phyloP scores from a whole-genome alignment of 1,140 invertebrate genomes.

The Pseudobourletiella spinata region DNA sequence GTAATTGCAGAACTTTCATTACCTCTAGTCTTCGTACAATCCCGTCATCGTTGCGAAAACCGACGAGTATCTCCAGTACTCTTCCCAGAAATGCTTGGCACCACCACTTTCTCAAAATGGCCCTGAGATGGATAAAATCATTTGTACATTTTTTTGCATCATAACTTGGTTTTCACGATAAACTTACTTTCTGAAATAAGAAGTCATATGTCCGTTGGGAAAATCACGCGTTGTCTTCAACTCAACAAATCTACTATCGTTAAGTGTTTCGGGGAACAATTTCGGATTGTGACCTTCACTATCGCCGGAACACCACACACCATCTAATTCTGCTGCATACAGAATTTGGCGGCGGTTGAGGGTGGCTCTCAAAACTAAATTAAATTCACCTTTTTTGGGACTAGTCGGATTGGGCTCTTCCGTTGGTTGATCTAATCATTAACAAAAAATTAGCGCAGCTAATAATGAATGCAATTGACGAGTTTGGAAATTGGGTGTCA shows the following conservation, averaged over 20 bases:
- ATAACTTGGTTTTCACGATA: no score
- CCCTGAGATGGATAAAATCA: constrained; percentile 13
- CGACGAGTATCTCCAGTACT: constrained; percentile 21
- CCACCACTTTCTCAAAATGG: constrained; percentile 33
- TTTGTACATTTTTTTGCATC: no score
- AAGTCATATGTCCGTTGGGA: neutral
- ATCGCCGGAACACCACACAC: constrained; percentile 17
- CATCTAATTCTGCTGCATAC: constrained; percentile 33
- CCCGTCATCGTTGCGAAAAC: constrained; percentile 32
- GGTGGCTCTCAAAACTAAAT: constrained; percentile 27
- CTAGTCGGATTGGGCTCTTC: constrained; percentile 13
- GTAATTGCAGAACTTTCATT: constrained; percentile 11
- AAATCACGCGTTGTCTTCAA: constrained; percentile 34
- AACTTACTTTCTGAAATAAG: neutral
- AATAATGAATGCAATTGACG: neutral
- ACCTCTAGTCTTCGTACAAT: constrained; percentile 22
- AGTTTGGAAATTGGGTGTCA: no score
- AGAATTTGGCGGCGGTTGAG: constrained; percentile 23
- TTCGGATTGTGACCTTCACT: constrained; percentile 20
- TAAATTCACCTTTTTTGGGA: constrained; percentile 22
- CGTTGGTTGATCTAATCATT: constrained; percentile 22
- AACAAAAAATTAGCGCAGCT: neutral
- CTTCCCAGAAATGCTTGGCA: constrained; percentile 28
- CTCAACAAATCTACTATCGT: constrained; percentile 20
- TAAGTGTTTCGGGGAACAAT: constrained; percentile 15